Conservation (phyloP, 1,140 invertebrate genomes). For the Apis laboriosa region DNA sequence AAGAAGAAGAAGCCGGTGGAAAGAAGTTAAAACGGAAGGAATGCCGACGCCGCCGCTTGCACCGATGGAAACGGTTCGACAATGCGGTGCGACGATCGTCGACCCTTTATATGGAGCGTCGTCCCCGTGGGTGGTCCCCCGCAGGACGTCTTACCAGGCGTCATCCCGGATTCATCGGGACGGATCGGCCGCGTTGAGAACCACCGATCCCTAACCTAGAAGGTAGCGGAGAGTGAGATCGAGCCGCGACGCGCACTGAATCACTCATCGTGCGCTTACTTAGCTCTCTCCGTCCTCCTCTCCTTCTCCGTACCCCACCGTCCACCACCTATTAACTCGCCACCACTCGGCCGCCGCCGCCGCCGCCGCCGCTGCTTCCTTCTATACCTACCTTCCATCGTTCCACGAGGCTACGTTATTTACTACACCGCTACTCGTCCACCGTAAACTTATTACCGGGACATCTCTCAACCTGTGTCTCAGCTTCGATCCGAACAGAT, state of each 20-base stretch:
- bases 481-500: conserved; percentile 35
- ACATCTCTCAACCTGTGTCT: conserved; percentile 4
- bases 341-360: conserved; percentile 37
- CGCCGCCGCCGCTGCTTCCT: conserved; percentile 53
- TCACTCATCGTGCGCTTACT: conserved; percentile 72
- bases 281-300: conserved; percentile 41
- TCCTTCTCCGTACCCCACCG: conserved; percentile 42
- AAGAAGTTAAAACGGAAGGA: conserved; percentile 70
- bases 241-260: conserved; percentile 73
- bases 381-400: conserved; percentile 33
- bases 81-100: conserved; percentile 63
- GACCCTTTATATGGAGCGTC: conserved; percentile 78
- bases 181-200: conserved; percentile 69
- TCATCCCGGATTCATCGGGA: conserved; percentile 64
- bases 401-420: conserved; percentile 74
- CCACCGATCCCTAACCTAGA: conserved; percentile 62
- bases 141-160: conserved; percentile 69
- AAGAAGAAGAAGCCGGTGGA: conserved; percentile 62
- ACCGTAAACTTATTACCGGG: conserved; percentile 56
- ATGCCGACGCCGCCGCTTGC: conserved; percentile 63
- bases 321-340: conserved; percentile 73
- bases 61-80: conserved; percentile 69
- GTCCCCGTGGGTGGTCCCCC: conserved; percentile 78
- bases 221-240: conserved; percentile 67
- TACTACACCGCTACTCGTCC: conserved; percentile 63